Evolutionary conservation across 2,113 vertebrate genomes (phyloP).

Genomic region (Brachypodius melanocephalos): DNA sequence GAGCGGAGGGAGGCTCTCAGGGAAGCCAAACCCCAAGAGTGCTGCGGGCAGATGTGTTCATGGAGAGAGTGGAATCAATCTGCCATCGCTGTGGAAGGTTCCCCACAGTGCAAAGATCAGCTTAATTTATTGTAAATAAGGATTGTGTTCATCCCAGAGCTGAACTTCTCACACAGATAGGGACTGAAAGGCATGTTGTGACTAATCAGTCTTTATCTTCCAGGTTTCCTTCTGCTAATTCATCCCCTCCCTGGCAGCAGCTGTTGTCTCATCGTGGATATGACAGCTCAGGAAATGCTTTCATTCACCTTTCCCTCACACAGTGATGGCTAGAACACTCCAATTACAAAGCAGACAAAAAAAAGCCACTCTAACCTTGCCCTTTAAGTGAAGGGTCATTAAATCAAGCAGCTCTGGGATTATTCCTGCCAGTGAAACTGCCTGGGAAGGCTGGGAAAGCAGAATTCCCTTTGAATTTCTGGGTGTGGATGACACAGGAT

Average conservation of each 20-base stretch:
- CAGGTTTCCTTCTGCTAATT: background rate
- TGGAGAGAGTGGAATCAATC: background rate
- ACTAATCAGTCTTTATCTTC: background rate
- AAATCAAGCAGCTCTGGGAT: background rate
- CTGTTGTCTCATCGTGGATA: background rate
- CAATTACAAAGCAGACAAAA: background rate
- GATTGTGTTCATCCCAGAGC: background rate
- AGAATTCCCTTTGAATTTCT: background rate
- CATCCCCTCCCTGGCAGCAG: background rate
- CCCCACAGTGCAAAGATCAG: background rate
- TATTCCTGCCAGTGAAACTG: background rate
- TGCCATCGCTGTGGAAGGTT: background rate
- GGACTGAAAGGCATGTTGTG: background rate
- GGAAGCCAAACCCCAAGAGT: background rate
- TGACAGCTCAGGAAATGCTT: conserved; percentile 26
- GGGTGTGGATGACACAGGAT: background rate
- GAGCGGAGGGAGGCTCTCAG: background rate
- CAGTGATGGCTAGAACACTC: background rate
- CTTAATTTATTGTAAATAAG: background rate
- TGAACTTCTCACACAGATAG: background rate
- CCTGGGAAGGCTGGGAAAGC: background rate
- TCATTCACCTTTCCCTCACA: background rate
- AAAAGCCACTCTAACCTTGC: background rate
- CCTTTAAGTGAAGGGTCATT: conserved; percentile 18
- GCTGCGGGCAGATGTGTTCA: background rate